A percentile compares a stretch with the other conserved stretches of the same genome.
Evolutionary conservation across 2,888 invertebrate genomes (phyloP).

Genomic region (Julus scandinavius): DNA sequence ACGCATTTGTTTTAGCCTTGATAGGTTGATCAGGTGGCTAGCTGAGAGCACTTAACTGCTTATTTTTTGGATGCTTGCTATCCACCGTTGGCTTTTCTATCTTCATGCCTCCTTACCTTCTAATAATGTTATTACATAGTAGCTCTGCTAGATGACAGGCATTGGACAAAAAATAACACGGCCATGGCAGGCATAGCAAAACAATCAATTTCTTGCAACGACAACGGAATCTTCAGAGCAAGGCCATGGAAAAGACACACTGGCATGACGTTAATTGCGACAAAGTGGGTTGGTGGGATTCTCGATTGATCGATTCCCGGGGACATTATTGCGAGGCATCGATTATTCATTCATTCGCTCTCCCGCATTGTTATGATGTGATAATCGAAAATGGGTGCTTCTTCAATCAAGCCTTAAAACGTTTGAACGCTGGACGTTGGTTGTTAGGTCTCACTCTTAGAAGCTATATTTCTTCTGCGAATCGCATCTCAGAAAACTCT

Average conservation of each 20-base stretch:
- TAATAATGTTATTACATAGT: constrained; percentile 11
- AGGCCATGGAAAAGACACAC: neutral
- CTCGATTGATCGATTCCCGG: neutral
- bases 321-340: neutral
- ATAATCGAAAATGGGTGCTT: neutral
- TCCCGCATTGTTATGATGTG: constrained; percentile 18
- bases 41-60: neutral
- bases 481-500: neutral
- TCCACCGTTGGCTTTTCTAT: neutral
- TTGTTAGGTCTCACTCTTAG: neutral
- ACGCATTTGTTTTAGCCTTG: neutral
- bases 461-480: neutral
- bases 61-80: neutral
- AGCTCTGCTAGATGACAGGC: neutral
- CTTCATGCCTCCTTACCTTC: neutral
- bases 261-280: constrained; percentile 9
- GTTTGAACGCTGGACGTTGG: neutral
- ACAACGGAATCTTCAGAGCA: too few species aligned
- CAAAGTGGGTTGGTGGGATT: neutral
- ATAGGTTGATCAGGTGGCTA: neutral
- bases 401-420: neutral
- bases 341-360: constrained; percentile 18
- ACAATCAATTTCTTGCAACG: neutral
- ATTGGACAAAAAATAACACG: neutral
- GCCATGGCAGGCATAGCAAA: neutral